Evolutionary conservation across 2,797 vertebrate genomes (phyloP).

Genomic region (Gymnoscopelus braueri): DNA sequence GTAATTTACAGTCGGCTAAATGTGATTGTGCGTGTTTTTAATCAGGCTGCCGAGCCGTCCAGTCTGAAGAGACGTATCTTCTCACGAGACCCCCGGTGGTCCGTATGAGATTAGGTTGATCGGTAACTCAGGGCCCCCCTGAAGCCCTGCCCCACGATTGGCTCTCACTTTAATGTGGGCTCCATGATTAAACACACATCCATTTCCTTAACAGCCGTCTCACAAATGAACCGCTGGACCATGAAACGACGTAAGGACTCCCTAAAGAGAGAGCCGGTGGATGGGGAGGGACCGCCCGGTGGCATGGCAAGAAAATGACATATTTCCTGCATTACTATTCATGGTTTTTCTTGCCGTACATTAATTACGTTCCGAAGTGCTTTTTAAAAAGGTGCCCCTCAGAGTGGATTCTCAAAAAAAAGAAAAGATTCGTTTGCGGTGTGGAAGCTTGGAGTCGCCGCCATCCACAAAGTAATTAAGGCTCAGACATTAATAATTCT

Average conservation of each 20-base stretch:
- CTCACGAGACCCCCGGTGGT: slow-evolving; percentile 5
- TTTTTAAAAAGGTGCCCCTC: slow-evolving; percentile 41
- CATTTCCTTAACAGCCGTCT: slow-evolving; percentile 39
- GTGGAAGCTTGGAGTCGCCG: slow-evolving; percentile 53
- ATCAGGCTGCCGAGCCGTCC: slow-evolving; percentile 26
- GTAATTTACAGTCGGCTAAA: slow-evolving; percentile 34
- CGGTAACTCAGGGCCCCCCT: neutral
- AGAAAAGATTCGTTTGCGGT: slow-evolving; percentile 45
- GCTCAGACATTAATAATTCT: slow-evolving; percentile 66
- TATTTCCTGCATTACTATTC: slow-evolving; percentile 65
- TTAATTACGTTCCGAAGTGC: slow-evolving; percentile 58
- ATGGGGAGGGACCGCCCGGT: slow-evolving; percentile 2
- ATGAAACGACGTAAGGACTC: slow-evolving; percentile 37
- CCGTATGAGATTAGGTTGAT: slow-evolving; percentile 23
- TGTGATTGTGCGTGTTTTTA: slow-evolving; percentile 38
- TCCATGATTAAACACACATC: slow-evolving; percentile 47
- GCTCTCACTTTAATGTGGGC: slow-evolving; percentile 23
- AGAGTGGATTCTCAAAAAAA: slow-evolving; percentile 41
- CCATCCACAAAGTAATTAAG: slow-evolving; percentile 67
- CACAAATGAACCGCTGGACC: slow-evolving; percentile 45
- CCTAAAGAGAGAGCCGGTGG: slow-evolving; percentile 41
- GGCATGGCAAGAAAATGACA: slow-evolving; percentile 29
- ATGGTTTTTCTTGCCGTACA: slow-evolving; percentile 47
- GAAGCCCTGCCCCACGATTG: neutral
- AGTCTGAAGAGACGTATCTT: slow-evolving; percentile 16